Conservation (phyloP, 2,797 vertebrate species). For the Myotis findleyi region DNA sequence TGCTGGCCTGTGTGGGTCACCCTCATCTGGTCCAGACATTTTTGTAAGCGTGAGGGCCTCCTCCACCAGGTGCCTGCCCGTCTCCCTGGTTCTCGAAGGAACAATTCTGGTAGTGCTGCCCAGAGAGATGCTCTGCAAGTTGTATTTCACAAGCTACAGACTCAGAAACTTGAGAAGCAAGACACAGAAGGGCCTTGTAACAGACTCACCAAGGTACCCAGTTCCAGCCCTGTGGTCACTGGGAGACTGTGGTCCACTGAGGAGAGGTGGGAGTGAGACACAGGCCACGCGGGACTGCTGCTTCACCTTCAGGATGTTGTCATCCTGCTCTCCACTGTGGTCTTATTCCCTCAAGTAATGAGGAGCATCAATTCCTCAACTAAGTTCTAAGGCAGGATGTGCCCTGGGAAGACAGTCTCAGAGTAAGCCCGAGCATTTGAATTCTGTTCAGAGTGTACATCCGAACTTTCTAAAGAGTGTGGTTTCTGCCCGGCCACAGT, state of each 20-base stretch:
- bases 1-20: neutral
- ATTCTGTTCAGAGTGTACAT: neutral
- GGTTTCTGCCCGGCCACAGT: neutral
- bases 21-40: neutral
- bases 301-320: constrained; percentile 61
- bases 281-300: neutral
- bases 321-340: constrained; percentile 25
- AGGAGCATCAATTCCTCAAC: constrained; percentile 59
- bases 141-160: constrained; percentile 53
- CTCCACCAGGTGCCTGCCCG: neutral
- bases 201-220: neutral
- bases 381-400: constrained; percentile 24
- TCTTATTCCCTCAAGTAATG: constrained; percentile 43
- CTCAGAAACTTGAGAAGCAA: constrained; percentile 65
- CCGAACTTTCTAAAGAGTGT: neutral
- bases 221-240: neutral
- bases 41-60: neutral
- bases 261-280: constrained; percentile 37
- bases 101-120: neutral
- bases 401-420: constrained; percentile 50
- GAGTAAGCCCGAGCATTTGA: neutral
- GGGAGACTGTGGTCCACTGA: constrained; percentile 50
- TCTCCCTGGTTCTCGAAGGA: neutral
- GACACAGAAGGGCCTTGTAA: constrained; percentile 62
- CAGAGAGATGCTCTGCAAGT: constrained; percentile 43